Evolutionary conservation across 2,797 vertebrate species (phyloP).

Genomic region (Muscicapa striata): DNA sequence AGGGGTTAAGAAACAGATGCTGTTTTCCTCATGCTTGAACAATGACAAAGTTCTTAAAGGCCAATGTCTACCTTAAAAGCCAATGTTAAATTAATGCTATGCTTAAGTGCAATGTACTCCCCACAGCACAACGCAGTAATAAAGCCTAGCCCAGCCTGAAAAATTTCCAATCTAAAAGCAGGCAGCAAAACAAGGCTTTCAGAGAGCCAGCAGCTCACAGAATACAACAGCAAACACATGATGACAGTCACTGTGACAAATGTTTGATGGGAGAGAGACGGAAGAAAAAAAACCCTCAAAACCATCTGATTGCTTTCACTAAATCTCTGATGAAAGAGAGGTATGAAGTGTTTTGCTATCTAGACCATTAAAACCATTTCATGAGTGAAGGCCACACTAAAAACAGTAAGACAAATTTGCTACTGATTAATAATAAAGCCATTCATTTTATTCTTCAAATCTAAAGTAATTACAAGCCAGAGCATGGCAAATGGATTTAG

Average conservation of each 20-base stretch:
- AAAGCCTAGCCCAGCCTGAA: background rate
- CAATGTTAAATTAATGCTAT: background rate
- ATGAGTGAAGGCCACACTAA: constrained; percentile 68
- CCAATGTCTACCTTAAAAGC: background rate
- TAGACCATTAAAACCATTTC: constrained; percentile 57
- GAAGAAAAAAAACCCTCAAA: background rate
- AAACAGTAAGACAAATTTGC: constrained; percentile 74
- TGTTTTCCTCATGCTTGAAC: background rate
- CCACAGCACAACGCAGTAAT: background rate
- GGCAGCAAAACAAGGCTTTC: background rate
- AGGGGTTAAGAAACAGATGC: background rate
- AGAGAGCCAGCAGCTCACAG: background rate
- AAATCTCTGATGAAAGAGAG: constrained; percentile 52
- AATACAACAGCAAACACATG: background rate
- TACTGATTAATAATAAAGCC: constrained; percentile 76
- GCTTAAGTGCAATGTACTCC: background rate
- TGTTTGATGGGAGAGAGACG: background rate
- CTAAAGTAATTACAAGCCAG: constrained; percentile 73
- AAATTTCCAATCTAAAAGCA: background rate
- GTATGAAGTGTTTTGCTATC: constrained; percentile 59
- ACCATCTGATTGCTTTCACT: constrained; percentile 39
- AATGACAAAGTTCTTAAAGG: background rate
- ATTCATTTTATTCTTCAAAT: constrained; percentile 76
- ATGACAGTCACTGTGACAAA: constrained; percentile 42
- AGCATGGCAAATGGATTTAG: constrained; percentile 75